These are phyloP conservation scores for Forpus xanthops DNA, from an alignment of 2,797 vertebrate genomes.

Conservation along the genomic window DNA sequence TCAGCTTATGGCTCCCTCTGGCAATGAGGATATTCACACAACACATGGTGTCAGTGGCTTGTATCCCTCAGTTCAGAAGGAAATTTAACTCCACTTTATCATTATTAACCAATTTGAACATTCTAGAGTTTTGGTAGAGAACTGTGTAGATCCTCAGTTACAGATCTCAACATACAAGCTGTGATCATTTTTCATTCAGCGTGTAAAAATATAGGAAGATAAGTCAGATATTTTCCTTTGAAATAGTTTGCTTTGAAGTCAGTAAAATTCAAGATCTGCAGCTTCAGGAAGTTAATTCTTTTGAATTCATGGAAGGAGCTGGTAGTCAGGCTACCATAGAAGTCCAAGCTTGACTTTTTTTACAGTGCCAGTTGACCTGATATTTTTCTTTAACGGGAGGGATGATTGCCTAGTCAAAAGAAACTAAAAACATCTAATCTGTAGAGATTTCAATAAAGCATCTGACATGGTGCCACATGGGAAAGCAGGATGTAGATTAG, in stretches of 20 bases:
- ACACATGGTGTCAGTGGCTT: background rate
- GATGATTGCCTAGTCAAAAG: background rate
- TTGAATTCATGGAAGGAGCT: background rate
- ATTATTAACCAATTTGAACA: background rate
- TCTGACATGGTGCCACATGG: background rate
- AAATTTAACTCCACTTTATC: background rate
- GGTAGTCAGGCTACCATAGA: background rate
- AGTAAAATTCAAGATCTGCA: background rate
- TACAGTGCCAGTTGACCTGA: background rate
- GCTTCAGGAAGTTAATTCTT: background rate
- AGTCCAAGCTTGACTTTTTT: background rate
- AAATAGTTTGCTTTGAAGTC: background rate
- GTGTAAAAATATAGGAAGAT: background rate
- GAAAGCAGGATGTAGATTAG: background rate
- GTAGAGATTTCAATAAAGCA: background rate
- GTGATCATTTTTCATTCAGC: background rate
- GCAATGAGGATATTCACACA: background rate
- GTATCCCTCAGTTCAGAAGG: background rate
- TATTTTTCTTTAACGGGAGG: background rate
- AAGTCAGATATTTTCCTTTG: background rate
- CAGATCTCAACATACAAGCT: background rate
- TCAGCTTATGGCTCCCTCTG: background rate
- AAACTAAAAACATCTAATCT: background rate
- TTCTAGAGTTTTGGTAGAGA: background rate
- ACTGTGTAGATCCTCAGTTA: background rate